Percentiles rank a stretch among this genome's conserved stretches.
phyloP scores from a whole-genome alignment of 2,113 vertebrate genomes.

The Oostethus manadensis region DNA sequence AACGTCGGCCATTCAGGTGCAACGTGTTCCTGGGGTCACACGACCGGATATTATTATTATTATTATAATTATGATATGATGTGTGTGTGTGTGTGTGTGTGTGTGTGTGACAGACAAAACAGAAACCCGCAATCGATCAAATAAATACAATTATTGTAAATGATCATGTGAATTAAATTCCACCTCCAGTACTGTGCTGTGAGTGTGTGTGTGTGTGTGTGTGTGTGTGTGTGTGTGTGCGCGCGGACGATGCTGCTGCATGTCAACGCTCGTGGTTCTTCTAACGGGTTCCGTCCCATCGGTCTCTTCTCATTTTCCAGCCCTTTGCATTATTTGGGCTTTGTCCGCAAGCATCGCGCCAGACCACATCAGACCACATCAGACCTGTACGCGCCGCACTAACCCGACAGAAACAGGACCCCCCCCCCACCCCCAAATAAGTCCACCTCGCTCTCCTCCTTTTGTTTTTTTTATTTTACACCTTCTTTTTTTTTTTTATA shows the following conservation, averaged over 20 bases:
- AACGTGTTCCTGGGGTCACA: too few species aligned
- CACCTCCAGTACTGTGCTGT: neutral
- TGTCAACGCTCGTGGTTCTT: neutral
- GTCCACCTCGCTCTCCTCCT: constrained; percentile 35
- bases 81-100: neutral
- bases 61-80: neutral
- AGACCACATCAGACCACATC: neutral
- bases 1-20: too few species aligned
- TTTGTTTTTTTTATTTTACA: constrained; percentile 71
- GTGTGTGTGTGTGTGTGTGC: neutral
- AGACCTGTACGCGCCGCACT: neutral
- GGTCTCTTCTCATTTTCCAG: neutral
- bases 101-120: too few species aligned
- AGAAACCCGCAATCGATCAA: too few species aligned
- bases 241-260: neutral
- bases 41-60: too few species aligned
- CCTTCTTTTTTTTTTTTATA: constrained; percentile 98
- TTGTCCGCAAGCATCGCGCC: constrained; percentile 2
- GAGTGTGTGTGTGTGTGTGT: neutral
- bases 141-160: too few species aligned
- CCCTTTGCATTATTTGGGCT: neutral
- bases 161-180: neutral
- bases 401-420: constrained; percentile 20
- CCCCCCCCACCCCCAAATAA: too few species aligned
- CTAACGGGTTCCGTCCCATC: neutral